Percentiles rank a stretch among this genome's conserved stretches.
These are phyloP conservation scores for Aphidius colemani DNA, from an alignment of 2,888 invertebrate species.

Conservation along the genomic window DNA sequence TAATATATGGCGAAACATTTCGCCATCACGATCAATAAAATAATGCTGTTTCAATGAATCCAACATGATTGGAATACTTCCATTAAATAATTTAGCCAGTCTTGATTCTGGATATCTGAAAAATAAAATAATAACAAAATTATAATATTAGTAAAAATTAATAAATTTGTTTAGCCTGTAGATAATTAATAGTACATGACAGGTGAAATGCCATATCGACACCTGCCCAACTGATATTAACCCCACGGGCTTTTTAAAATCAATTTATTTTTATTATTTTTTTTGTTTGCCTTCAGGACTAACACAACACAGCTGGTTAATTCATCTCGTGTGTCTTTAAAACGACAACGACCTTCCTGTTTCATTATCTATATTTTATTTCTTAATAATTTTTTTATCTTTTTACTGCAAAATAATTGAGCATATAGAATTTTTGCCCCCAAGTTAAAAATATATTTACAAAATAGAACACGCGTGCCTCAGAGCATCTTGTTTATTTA, in stretches of 20 bases:
- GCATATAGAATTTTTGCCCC: constrained; percentile 16
- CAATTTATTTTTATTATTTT: neutral
- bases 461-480: constrained; percentile 23
- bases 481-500: constrained; percentile 7
- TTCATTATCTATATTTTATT: neutral
- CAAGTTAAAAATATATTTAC: constrained; percentile 12
- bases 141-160: neutral
- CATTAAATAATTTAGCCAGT: constrained; percentile 91
- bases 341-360: constrained; percentile 32
- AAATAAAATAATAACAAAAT: constrained; percentile 34
- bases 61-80: constrained; percentile 91
- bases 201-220: constrained; percentile 38
- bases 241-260: neutral
- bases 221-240: constrained; percentile 37
- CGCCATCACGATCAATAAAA: constrained; percentile 97
- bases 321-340: constrained; percentile 17
- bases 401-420: constrained; percentile 30
- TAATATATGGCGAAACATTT: constrained; percentile 95
- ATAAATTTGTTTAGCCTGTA: constrained; percentile 6
- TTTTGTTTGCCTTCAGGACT: neutral
- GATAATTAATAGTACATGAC: neutral
- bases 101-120: constrained; percentile 92
- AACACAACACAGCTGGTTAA: constrained; percentile 38
- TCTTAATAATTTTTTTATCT: too few species aligned
- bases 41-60: constrained; percentile 97